phyloP scores from a whole-genome alignment of 2,888 invertebrate species.

The Strigamia transsilvanica region DNA sequence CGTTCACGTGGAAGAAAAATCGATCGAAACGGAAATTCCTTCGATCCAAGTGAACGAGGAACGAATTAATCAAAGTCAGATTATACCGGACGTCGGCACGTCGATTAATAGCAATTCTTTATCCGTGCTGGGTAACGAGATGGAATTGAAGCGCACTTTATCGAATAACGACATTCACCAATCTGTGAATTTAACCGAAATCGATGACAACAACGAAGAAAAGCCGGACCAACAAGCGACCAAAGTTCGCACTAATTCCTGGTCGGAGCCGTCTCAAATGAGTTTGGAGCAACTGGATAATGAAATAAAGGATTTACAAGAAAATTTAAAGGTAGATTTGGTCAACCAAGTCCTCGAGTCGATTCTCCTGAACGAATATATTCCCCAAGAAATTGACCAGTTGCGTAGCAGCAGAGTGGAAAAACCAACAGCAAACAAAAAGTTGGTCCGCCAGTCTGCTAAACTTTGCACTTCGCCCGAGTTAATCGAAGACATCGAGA shows the following conservation, averaged over 20 bases:
- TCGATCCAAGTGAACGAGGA: not conserved
- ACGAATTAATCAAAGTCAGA: constrained; percentile 14
- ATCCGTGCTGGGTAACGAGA: not conserved
- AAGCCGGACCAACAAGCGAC: not conserved
- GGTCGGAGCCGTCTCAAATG: constrained; percentile 53
- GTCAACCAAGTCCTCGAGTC: constrained; percentile 39
- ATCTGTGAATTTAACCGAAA: constrained; percentile 7
- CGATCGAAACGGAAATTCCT: constrained; percentile 2
- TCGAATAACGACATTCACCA: constrained; percentile 53
- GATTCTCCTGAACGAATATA: not conserved
- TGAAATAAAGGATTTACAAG: constrained; percentile 52
- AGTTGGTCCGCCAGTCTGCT: constrained; percentile 34
- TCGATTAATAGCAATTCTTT: not conserved
- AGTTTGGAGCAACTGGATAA: constrained; percentile 52
- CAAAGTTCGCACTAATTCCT: constrained; percentile 51
- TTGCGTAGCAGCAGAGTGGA: not conserved
- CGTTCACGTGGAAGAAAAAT: not conserved
- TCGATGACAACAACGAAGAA: not conserved
- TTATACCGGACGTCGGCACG: not conserved
- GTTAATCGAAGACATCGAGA: not conserved
- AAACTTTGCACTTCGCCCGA: constrained; percentile 28
- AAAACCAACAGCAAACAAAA: not conserved
- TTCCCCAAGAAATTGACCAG: not conserved
- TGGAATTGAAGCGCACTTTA: constrained; percentile 51
- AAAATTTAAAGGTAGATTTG: constrained; percentile 50